Evolutionary conservation across 2,113 vertebrate species (phyloP), one percentile per base, ranked within the genome.

Genomic region (Urocynchramus pylzowi): DNA sequence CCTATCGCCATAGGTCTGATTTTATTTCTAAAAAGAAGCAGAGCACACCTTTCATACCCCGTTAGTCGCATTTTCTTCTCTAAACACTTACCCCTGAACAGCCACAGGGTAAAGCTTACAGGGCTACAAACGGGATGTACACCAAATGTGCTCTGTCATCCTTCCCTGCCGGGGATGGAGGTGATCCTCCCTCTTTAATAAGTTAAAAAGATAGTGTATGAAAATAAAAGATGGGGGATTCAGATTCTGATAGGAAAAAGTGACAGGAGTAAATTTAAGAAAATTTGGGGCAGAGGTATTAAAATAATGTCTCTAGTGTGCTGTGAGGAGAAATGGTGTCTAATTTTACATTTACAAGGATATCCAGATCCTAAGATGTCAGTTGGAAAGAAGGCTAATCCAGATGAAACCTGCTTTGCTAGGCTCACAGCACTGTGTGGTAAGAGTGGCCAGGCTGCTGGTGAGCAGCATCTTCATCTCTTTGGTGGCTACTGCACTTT

Each of bases 81-180:
- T 39, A 50, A 54, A 47, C 19, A 31, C 24, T 82, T 39, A 41
- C 3, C 49, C 33, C 67, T 39, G 33, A 69, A 73, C 31, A 45
- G 33, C 21, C 53, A 45, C 50, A 47, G 47, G 4, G 6, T 54
- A 50, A 91, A 53, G 10, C 28, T 64, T 31, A 22, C 63, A 63
- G 16, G 26, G 49, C 10, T 37, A 37, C n/a, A 49, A 53, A 44
- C 8, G 44, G 31, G 27, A 59, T 35, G 26, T 6, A 26, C 18
- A 49, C 16, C 3, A 3, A 61, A 67, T 23, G 37, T 54, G 28
- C 35, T 50, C 44, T 11, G 1, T 21, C 15, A 23, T n/a, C 33
- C 22, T 53, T 20, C n/a, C 45, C 41, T 45, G 3, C 22, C 23
- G 31, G 2, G 4, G 13, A 59, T 0, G 59, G 53, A 74, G 3